These are phyloP conservation scores for Sebastes aleutianus DNA, from an alignment of 2,797 vertebrate species.

Conservation along the genomic window DNA sequence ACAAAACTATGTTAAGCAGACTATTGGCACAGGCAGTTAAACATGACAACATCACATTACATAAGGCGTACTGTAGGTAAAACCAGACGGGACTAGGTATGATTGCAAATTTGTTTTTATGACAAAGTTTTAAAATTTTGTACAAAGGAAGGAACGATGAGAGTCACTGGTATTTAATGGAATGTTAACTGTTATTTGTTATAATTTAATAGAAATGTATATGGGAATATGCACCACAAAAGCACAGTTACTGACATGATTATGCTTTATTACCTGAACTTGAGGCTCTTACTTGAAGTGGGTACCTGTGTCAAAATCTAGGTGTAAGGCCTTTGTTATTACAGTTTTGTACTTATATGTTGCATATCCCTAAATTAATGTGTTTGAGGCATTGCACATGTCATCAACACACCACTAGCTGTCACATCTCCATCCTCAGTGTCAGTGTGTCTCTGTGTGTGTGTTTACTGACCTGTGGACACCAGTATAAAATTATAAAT, in stretches of 20 bases:
- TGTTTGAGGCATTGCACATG: neutral
- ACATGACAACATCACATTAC: neutral
- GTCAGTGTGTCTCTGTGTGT: neutral
- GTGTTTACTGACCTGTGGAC: neutral
- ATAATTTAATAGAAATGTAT: neutral
- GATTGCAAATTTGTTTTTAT: neutral
- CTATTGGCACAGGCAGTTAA: neutral
- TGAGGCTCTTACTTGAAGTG: neutral
- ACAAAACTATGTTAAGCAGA: neutral
- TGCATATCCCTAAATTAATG: neutral
- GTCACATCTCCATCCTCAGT: neutral
- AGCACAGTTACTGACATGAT: neutral
- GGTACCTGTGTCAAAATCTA: neutral
- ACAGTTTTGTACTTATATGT: neutral
- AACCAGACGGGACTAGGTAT: neutral
- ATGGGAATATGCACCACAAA: neutral
- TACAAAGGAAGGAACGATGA: fast-evolving
- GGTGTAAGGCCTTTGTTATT: neutral
- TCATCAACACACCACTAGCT: neutral
- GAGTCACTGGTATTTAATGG: neutral
- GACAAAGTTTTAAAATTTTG: neutral
- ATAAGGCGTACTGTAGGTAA: neutral
- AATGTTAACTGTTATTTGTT: neutral
- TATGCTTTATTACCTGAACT: neutral
- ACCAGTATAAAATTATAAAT: neutral